Percentiles rank a stretch among this genome's conserved stretches.
phyloP scores from a whole-genome alignment of 2,888 invertebrate species.

The Ichneumoninae sp. region DNA sequence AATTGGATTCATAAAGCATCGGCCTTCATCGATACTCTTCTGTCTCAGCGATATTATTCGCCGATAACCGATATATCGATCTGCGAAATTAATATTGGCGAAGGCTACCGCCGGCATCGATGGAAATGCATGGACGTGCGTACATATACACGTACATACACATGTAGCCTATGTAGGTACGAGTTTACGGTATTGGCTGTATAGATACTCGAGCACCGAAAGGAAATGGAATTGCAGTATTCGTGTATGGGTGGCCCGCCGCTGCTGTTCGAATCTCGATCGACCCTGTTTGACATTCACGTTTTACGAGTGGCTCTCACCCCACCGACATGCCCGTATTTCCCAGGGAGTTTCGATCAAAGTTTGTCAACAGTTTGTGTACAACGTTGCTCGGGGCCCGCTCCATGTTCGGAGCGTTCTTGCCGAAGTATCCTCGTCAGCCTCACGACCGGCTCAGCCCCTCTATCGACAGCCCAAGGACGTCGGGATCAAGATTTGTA shows the following conservation, averaged over 20 bases:
- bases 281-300: slow-evolving; percentile 50
- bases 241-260: neutral
- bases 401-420: neutral
- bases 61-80: slow-evolving; percentile 20
- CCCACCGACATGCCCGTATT: slow-evolving; percentile 22
- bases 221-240: slow-evolving; percentile 27
- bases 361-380: slow-evolving; percentile 59
- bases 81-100: slow-evolving; percentile 21
- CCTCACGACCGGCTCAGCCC: neutral
- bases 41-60: neutral
- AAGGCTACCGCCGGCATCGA: neutral
- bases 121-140: slow-evolving; percentile 16
- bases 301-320: slow-evolving; percentile 36
- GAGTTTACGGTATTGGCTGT: slow-evolving; percentile 21
- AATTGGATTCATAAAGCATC: neutral
- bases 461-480: neutral
- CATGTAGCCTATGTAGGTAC: neutral
- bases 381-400: slow-evolving; percentile 17
- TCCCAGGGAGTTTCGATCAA: slow-evolving; percentile 44
- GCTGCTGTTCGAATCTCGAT: slow-evolving; percentile 40
- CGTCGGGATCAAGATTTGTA: too few relatives aligned
- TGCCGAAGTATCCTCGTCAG: slow-evolving; percentile 2
- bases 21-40: slow-evolving; percentile 9
- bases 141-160: neutral
- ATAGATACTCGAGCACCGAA: slow-evolving; percentile 3